phyloP scores from a whole-genome alignment of 2,797 vertebrate genomes.

The Enteromius afrohamiltoni region DNA sequence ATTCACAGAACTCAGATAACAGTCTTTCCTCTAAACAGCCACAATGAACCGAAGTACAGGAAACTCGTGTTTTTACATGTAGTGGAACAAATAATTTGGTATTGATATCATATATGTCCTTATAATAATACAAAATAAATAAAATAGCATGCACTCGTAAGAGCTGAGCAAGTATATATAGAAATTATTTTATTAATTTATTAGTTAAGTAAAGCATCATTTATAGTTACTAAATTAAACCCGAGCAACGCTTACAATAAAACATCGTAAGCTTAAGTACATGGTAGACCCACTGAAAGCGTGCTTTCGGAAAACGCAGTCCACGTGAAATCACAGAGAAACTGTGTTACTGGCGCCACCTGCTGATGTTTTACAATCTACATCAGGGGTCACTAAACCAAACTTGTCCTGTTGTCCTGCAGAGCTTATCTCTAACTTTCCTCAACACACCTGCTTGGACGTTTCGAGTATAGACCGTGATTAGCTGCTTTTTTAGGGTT shows the following conservation, averaged over 20 bases:
- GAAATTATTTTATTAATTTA: no score
- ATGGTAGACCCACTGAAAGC: no score
- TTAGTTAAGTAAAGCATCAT: neutral
- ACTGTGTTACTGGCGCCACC: constrained; percentile 13
- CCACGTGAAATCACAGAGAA: neutral
- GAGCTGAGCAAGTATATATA: no score
- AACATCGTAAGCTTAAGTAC: neutral
- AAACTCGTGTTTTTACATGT: neutral
- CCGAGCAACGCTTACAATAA: neutral
- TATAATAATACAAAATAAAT: neutral
- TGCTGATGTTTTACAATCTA: constrained; percentile 4
- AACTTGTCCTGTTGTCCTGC: no score
- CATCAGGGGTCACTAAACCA: no score
- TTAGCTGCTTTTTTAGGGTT: no score
- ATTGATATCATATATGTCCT: neutral
- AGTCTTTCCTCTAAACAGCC: constrained; percentile 11
- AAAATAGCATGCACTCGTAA: no score
- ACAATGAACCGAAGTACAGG: neutral
- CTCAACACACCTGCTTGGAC: no score
- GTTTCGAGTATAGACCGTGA: no score
- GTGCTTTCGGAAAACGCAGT: no score
- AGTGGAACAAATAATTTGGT: neutral
- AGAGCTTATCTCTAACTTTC: no score
- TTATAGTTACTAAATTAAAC: neutral
- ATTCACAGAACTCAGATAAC: constrained; percentile 5